A percentile compares a stretch with the other conserved stretches of the same genome.
phyloP scores from a whole-genome alignment of 2,888 invertebrate genomes.

The Tetrapedia diversipes region DNA sequence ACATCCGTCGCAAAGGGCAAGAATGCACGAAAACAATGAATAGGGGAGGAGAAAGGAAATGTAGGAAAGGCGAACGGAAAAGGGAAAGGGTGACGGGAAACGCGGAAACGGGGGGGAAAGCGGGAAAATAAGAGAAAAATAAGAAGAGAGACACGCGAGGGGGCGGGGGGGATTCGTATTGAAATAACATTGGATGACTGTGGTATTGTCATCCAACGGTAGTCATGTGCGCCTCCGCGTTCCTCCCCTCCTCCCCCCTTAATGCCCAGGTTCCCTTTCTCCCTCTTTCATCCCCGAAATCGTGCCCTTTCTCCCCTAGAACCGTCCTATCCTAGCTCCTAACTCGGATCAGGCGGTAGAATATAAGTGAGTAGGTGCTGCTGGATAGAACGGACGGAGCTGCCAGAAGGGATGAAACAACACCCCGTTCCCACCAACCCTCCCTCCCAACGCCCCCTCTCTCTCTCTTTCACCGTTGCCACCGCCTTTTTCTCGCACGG shows the following conservation, averaged over 20 bases:
- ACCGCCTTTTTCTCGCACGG: conserved; percentile 48
- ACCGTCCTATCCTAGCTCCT: conserved; percentile 73
- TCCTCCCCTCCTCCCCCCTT: conserved; percentile 20
- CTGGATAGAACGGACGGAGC: conserved; percentile 66
- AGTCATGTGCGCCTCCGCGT: conserved; percentile 44
- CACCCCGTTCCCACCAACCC: conserved; percentile 77
- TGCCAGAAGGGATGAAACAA: conserved; percentile 79
- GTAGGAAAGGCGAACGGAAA: background rate
- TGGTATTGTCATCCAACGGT: conserved; percentile 79
- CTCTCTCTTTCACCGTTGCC: conserved; percentile 38
- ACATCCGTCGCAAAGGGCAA: too few species aligned
- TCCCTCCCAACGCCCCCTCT: conserved; percentile 32
- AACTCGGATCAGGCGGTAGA: conserved; percentile 66
- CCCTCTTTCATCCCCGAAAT: conserved; percentile 14
- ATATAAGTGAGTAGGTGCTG: conserved; percentile 59
- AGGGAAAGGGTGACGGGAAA: background rate
- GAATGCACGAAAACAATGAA: conserved; percentile 27
- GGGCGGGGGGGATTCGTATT: conserved; percentile 78
- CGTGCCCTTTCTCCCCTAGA: conserved; percentile 59
- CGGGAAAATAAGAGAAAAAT: conserved; percentile 30
- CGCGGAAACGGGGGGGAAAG: conserved; percentile 20
- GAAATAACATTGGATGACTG: conserved; percentile 80
- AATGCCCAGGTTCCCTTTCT: background rate
- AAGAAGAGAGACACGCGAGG: conserved; percentile 56
- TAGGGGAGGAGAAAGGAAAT: conserved; percentile 2